Evolutionary conservation across 2,888 invertebrate genomes (phyloP).

Genomic region (Orthosia gracilis): DNA sequence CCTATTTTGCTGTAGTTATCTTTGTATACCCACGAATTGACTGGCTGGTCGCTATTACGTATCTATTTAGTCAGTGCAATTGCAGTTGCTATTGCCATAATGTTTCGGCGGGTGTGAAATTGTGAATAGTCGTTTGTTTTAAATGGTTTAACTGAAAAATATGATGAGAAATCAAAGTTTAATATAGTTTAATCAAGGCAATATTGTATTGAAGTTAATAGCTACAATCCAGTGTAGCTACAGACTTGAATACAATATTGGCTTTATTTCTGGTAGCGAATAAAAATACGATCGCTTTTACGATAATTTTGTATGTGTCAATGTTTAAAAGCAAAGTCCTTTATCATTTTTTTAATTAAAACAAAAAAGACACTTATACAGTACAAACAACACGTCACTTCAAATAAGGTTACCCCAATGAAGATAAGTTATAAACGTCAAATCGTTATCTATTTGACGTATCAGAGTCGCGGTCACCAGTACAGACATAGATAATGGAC

Average conservation of each 20-base stretch:
- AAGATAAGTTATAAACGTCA: constrained; percentile 48
- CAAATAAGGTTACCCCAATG: constrained; percentile 43
- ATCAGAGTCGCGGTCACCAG: constrained; percentile 52
- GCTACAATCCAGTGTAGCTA: no score
- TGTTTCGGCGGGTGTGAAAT: background rate
- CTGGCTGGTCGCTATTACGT: constrained; percentile 62
- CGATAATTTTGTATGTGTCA: background rate
- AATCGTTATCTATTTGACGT: constrained; percentile 53
- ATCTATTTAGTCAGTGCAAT: constrained; percentile 35
- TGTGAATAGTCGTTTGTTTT: background rate
- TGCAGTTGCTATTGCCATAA: constrained; percentile 49
- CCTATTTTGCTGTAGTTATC: constrained; percentile 69
- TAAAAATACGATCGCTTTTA: constrained; percentile 3
- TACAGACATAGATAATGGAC: background rate
- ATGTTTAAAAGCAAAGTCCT: background rate
- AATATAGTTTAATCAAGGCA: no score
- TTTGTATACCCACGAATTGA: constrained; percentile 69
- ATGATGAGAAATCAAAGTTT: background rate
- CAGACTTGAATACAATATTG: background rate
- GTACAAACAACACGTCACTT: constrained; percentile 32
- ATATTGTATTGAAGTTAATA: no score
- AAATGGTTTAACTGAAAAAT: background rate
- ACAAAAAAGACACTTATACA: constrained; percentile 11
- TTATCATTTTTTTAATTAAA: background rate
- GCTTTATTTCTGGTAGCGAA: background rate